Conservation (phyloP, 1,140 invertebrate genomes). For the Sitobion miscanthi region DNA sequence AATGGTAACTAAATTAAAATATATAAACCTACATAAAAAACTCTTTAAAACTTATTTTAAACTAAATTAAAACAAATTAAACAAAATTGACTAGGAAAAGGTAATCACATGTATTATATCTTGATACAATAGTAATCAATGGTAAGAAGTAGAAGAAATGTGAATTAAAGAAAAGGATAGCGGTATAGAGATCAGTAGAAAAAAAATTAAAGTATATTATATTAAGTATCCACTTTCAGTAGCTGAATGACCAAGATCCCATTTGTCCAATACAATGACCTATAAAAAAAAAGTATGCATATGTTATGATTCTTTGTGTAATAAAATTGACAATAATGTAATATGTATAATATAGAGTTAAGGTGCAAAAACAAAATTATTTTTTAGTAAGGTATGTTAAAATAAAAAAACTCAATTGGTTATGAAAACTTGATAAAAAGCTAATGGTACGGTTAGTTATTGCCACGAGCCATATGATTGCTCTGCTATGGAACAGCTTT, state of each 20-base stretch:
- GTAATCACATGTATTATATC: not conserved
- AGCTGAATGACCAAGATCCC: slow-evolving; percentile 76
- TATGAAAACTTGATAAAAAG: not conserved
- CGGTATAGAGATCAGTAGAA: not conserved
- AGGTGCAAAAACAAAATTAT: not conserved
- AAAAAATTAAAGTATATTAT: not conserved
- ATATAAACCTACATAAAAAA: not conserved
- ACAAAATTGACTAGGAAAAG: not conserved
- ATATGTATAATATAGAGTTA: too few relatives aligned
- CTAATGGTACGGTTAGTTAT: too few relatives aligned
- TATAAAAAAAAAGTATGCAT: slow-evolving; percentile 59
- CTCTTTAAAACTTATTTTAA: not conserved
- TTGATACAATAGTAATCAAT: not conserved
- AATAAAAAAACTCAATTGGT: not conserved
- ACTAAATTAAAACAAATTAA: not conserved
- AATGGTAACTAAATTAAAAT: too few relatives aligned
- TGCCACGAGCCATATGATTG: too few relatives aligned
- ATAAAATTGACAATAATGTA: too few relatives aligned
- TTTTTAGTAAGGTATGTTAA: too few relatives aligned
- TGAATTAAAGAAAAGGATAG: not conserved
- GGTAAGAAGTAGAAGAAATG: not conserved
- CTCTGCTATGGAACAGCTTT: too few relatives aligned
- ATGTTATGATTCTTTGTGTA: not conserved
- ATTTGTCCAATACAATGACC: slow-evolving; percentile 76
- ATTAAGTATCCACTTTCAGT: slow-evolving; percentile 62